A percentile compares a stretch with the other conserved stretches of the same genome.
Evolutionary conservation across 2,888 invertebrate species (phyloP).

Genomic region (Caenorhabditis panamensis): DNA sequence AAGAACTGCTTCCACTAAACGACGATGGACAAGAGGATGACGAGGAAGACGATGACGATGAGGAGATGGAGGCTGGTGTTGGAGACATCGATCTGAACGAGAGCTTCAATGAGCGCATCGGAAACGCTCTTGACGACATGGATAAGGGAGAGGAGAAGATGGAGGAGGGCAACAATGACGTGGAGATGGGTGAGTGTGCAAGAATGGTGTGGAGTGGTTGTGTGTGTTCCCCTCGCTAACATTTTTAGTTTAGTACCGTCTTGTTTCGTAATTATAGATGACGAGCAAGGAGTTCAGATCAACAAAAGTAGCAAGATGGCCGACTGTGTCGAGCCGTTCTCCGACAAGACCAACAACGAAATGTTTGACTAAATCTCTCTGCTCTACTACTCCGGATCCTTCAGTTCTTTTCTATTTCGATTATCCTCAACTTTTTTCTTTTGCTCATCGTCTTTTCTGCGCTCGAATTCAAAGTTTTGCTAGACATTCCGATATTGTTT

Average conservation of each 20-base stretch:
- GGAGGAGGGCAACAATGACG: constrained; percentile 20
- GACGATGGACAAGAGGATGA: constrained; percentile 62
- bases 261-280: constrained; percentile 36
- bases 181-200: constrained; percentile 50
- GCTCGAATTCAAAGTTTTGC: neutral
- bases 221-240: neutral
- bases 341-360: constrained; percentile 59
- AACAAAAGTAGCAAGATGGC: constrained; percentile 22
- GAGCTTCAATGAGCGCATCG: constrained; percentile 49
- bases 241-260: neutral
- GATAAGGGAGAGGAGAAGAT: constrained; percentile 11
- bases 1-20: constrained; percentile 69
- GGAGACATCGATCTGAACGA: constrained; percentile 64
- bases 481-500: neutral
- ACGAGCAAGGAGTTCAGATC: constrained; percentile 54
- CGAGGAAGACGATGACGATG: constrained; percentile 62
- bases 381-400: neutral
- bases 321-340: constrained; percentile 32
- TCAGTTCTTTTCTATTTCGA: neutral
- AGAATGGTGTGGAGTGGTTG: neutral
- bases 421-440: neutral
- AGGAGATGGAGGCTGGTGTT: constrained; percentile 47
- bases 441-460: neutral
- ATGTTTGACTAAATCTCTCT: constrained; percentile 30
- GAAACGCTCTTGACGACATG: constrained; percentile 24